These are phyloP conservation scores for Digitonthophagus gazella DNA, from an alignment of 2,888 invertebrate species.

Conservation along the genomic window DNA sequence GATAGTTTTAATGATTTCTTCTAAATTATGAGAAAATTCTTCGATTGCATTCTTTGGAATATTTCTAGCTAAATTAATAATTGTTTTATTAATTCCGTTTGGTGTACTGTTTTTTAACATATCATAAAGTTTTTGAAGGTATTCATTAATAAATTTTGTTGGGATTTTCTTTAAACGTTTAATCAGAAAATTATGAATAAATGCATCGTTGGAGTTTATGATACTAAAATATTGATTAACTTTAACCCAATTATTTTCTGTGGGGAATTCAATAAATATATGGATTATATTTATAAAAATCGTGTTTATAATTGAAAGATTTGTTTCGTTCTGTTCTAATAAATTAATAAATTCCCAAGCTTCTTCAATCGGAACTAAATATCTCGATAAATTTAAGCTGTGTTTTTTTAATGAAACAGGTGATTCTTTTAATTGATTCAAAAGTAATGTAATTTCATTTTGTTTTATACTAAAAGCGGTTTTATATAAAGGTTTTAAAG, in stretches of 20 bases:
- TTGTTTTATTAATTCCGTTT: neutral
- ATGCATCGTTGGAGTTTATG: neutral
- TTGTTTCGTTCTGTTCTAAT: neutral
- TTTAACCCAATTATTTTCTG: neutral
- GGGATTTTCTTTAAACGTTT: neutral
- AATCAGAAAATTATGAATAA: neutral
- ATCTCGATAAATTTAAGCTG: neutral
- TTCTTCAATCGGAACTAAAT: neutral
- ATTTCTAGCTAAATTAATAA: neutral
- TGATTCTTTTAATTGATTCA: neutral
- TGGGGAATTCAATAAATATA: neutral
- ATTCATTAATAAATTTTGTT: neutral
- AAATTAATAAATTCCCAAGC: neutral
- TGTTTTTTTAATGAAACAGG: neutral
- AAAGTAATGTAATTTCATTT: neutral
- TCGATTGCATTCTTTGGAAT: neutral
- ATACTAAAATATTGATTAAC: neutral
- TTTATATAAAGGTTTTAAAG: neutral
- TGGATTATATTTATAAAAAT: neutral
- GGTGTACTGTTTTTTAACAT: neutral
- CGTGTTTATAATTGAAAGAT: neutral
- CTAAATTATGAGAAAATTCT: neutral
- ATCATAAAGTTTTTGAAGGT: neutral
- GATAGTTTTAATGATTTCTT: neutral
- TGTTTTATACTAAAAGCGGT: neutral